Conservation (phyloP, 2,888 invertebrate species). For the Pheosia tremula region DNA sequence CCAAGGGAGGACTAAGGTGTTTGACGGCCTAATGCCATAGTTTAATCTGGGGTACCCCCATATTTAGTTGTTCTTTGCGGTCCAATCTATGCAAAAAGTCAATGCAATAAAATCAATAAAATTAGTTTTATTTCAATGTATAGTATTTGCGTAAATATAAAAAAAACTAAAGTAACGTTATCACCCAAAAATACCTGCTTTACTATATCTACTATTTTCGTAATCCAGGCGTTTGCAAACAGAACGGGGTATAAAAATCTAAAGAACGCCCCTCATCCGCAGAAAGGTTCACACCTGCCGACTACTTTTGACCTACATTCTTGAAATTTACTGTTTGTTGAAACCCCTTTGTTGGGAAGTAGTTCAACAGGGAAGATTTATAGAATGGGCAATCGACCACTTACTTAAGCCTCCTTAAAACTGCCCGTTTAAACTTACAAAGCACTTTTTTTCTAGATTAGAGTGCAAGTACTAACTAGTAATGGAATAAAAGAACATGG, state of each 20-base stretch:
- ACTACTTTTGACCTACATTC: slow-evolving; percentile 17
- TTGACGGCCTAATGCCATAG: too few species aligned
- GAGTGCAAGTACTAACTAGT: too few species aligned
- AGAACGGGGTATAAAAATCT: slow-evolving; percentile 24
- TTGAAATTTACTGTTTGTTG: slow-evolving; percentile 21
- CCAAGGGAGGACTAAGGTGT: too few species aligned
- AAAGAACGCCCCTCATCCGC: slow-evolving; percentile 21
- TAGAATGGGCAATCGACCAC: background rate
- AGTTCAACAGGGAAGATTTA: background rate
- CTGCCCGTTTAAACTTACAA: background rate
- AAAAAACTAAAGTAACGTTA: slow-evolving; percentile 7
- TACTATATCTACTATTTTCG: background rate
- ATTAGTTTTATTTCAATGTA: too few species aligned
- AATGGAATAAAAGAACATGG: too few species aligned
- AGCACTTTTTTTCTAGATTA: background rate
- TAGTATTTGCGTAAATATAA: too few species aligned
- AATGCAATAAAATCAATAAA: too few species aligned
- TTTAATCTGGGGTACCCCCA: too few species aligned
- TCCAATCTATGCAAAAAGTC: too few species aligned
- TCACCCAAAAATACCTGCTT: background rate
- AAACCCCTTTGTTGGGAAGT: slow-evolving; percentile 1
- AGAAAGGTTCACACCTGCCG: slow-evolving; percentile 16
- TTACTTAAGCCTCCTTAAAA: too few species aligned
- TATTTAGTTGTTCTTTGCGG: too few species aligned
- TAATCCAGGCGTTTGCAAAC: background rate